These are phyloP conservation scores for Ianthella basta DNA, from an alignment of 37 sponge, comb jelly and placozoan genomes.

Conservation along the genomic window DNA sequence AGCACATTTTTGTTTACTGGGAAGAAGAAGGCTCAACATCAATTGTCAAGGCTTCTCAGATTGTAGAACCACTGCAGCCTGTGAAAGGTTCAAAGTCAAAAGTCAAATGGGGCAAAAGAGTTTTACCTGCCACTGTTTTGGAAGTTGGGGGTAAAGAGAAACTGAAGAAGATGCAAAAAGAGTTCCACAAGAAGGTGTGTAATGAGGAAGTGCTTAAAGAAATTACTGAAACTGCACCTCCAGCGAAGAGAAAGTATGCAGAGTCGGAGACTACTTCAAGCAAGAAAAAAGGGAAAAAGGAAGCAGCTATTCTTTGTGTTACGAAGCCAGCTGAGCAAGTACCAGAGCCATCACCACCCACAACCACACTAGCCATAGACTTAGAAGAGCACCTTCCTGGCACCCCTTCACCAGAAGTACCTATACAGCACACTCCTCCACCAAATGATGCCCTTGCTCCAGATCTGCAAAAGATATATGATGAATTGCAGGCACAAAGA, in stretches of 20 bases:
- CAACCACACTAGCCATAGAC: not conserved
- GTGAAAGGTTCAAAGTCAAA: conserved; percentile 7
- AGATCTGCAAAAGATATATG: not conserved
- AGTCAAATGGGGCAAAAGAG: not conserved
- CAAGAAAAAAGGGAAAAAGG: conserved; percentile 15
- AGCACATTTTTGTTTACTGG: conserved; percentile 18
- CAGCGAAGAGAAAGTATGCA: not conserved
- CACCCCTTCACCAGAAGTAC: not conserved
- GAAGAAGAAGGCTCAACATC: conserved; percentile 30
- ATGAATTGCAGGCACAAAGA: not conserved
- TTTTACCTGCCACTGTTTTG: not conserved
- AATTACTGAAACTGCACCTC: not conserved
- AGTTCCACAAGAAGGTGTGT: not conserved
- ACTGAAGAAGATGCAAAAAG: conserved; percentile 12
- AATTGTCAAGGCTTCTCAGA: conserved; percentile 7
- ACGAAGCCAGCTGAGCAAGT: conserved; percentile 5
- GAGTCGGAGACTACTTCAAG: too few relatives aligned
- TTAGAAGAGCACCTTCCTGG: not conserved
- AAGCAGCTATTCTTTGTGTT: not conserved
- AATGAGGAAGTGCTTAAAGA: not conserved
- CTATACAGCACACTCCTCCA: not conserved
- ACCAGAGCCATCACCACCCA: not conserved
- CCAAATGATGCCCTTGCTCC: not conserved
- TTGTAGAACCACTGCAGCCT: conserved; percentile 1
- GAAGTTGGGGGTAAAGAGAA: not conserved